Evolutionary conservation across 1,140 invertebrate genomes (phyloP).

Genomic region (Camponotus floridanus): DNA sequence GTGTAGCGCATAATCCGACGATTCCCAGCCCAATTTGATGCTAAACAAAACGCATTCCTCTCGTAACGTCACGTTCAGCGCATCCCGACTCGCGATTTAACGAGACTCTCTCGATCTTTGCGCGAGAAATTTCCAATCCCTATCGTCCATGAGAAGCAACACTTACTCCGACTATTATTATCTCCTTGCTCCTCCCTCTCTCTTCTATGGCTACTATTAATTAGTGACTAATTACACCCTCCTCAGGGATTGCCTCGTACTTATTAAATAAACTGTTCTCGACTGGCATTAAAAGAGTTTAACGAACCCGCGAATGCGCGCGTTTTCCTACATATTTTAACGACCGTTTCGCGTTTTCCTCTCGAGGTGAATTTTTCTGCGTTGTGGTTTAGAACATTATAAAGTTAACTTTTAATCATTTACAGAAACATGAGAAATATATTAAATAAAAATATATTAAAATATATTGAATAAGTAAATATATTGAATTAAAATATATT

Average conservation of each 20-base stretch:
- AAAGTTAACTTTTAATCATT: not conserved
- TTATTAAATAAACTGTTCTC: constrained; percentile 58
- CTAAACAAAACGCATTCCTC: constrained; percentile 65
- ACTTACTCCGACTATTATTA: constrained; percentile 47
- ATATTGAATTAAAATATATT: too few species aligned
- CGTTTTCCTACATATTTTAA: not conserved
- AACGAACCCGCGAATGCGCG: constrained; percentile 53
- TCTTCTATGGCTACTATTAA: constrained; percentile 59
- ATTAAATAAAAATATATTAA: not conserved
- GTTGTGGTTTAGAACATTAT: not conserved
- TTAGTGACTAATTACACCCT: constrained; percentile 69
- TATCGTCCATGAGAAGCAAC: constrained; percentile 64
- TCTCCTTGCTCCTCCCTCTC: not conserved
- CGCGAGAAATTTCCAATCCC: constrained; percentile 63
- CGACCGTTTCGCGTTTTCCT: not conserved
- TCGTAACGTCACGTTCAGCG: constrained; percentile 7
- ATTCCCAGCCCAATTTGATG: constrained; percentile 69
- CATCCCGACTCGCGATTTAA: constrained; percentile 44
- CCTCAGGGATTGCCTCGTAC: not conserved
- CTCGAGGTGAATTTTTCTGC: not conserved
- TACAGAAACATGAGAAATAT: not conserved
- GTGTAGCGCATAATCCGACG: constrained; percentile 57
- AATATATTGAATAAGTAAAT: too few species aligned
- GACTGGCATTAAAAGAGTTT: constrained; percentile 25
- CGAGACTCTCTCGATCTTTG: constrained; percentile 31